These are phyloP conservation scores for Arnoldichthys spilopterus DNA, from an alignment of 2,797 vertebrate species.

Conservation along the genomic window DNA sequence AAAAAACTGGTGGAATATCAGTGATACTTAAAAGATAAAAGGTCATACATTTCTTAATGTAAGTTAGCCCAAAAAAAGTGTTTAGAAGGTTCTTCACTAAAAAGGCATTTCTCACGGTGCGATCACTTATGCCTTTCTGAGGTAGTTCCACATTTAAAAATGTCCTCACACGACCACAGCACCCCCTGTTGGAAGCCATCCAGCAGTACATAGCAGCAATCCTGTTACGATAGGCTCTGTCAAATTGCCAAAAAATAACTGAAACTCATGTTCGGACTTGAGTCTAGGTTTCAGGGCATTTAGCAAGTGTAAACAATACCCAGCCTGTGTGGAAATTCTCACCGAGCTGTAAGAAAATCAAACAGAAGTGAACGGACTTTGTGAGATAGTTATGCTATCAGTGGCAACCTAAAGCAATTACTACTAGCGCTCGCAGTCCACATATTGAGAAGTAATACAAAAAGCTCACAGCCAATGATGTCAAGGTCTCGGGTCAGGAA, in stretches of 20 bases:
- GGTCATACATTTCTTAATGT: background rate
- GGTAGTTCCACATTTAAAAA: conserved; percentile 8
- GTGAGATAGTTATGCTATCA: no score
- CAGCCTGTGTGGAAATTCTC: background rate
- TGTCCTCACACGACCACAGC: conserved; percentile 49
- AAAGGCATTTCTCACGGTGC: background rate
- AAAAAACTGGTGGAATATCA: no score
- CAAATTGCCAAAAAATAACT: background rate
- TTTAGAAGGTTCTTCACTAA: background rate
- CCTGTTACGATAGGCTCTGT: background rate
- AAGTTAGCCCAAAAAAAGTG: background rate
- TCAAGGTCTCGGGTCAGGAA: background rate
- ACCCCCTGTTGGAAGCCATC: conserved; percentile 54
- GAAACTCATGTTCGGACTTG: background rate
- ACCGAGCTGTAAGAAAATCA: background rate
- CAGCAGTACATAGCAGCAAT: background rate
- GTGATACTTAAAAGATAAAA: background rate
- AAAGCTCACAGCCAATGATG: background rate
- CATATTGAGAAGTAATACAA: background rate
- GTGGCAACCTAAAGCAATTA: no score
- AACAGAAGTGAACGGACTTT: no score
- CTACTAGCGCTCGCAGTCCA: background rate
- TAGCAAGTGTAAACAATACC: background rate
- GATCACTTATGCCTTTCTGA: background rate
- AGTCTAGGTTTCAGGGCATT: background rate